Conservation (phyloP, 1,140 invertebrate species). For the Tachypleus tridentatus region DNA sequence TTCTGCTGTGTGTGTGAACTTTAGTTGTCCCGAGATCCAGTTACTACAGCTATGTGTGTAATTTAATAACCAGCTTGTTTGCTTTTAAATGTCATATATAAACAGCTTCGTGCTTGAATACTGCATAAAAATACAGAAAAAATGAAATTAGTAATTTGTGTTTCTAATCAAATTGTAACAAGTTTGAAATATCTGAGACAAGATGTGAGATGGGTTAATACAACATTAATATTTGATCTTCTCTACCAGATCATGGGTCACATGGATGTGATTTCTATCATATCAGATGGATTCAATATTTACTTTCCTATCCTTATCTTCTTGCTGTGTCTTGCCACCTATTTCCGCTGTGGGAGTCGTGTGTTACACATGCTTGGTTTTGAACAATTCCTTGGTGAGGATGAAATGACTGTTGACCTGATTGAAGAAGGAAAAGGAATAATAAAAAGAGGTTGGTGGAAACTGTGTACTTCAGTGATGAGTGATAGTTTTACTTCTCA, state of each 20-base stretch:
- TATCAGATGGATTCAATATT: slow-evolving; percentile 96
- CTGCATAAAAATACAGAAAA: no score
- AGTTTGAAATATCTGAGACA: no score
- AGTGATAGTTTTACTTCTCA: no score
- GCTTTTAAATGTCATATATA: no score
- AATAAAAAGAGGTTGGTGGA: slow-evolving; percentile 45
- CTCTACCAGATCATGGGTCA: slow-evolving; percentile 92
- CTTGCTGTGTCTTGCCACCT: slow-evolving; percentile 83
- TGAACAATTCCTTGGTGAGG: slow-evolving; percentile 88
- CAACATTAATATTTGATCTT: slow-evolving; percentile 17
- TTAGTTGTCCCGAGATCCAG: no score
- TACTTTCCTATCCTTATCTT: slow-evolving; percentile 97
- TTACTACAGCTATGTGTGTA: no score
- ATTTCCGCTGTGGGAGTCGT: slow-evolving; percentile 84
- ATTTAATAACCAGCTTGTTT: no score
- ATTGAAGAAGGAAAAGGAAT: slow-evolving; percentile 86
- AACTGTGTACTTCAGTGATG: no score
- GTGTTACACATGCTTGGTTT: slow-evolving; percentile 75
- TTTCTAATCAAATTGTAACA: no score
- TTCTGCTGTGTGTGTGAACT: no score
- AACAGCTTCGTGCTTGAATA: no score
- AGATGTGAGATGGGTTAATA: not conserved
- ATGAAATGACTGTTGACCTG: slow-evolving; percentile 82
- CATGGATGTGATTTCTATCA: slow-evolving; percentile 94
- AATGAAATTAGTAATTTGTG: no score